Conservation (phyloP, 1,140 invertebrate genomes). For the Drosophila nasuta region DNA sequence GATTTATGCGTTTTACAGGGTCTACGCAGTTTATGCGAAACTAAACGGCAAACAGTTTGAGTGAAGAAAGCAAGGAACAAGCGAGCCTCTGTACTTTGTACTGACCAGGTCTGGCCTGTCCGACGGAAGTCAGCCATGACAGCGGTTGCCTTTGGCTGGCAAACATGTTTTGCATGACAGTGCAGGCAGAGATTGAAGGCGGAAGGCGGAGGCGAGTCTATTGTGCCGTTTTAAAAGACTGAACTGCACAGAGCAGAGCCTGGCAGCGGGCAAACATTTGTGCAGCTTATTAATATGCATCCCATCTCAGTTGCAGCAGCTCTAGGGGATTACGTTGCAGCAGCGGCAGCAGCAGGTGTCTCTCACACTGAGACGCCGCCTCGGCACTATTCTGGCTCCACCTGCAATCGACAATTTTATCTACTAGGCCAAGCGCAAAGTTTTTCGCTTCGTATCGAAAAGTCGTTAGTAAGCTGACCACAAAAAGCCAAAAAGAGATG, state of each 20-base stretch:
- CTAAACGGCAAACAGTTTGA: conserved; percentile 78
- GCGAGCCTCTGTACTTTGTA: neutral
- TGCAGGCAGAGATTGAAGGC: neutral
- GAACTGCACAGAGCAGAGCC: conserved; percentile 56
- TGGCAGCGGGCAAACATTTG: conserved; percentile 72
- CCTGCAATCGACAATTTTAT: conserved; percentile 70
- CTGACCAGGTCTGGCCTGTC: conserved; percentile 20
- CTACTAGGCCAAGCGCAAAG: conserved; percentile 64
- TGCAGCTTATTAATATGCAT: conserved; percentile 78
- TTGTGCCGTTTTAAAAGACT: conserved; percentile 77
- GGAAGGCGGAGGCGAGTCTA: conserved; percentile 33
- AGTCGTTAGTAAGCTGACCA: conserved; percentile 79
- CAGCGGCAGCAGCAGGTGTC: conserved; percentile 60
- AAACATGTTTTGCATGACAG: conserved; percentile 45
- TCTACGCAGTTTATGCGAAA: conserved; percentile 68
- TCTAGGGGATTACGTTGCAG: conserved; percentile 42
- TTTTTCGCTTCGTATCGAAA: conserved; percentile 74
- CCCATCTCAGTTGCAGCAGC: conserved; percentile 27
- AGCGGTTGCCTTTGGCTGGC: conserved; percentile 21
- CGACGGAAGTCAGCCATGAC: conserved; percentile 17
- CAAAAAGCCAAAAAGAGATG: conserved; percentile 53
- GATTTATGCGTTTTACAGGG: conserved; percentile 76
- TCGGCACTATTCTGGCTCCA: neutral
- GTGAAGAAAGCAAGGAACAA: conserved; percentile 56
- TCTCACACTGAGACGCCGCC: neutral